Evolutionary conservation across 1,140 invertebrate species (phyloP).

Genomic region (Dinoponera quadriceps): DNA sequence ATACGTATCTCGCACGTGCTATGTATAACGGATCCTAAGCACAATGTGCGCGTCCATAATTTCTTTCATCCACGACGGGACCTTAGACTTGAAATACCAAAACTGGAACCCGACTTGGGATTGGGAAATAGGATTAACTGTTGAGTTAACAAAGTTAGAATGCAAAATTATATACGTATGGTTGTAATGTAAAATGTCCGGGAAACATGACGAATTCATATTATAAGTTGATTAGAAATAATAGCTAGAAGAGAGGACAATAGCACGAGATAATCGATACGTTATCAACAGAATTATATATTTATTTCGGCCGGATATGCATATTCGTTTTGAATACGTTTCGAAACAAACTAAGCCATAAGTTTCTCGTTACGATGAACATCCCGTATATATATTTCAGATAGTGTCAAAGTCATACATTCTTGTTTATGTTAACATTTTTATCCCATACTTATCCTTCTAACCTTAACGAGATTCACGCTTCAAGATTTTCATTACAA

Average conservation of each 20-base stretch:
- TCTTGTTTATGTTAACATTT: not conserved
- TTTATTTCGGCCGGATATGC: too few species aligned
- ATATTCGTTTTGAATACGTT: too few species aligned
- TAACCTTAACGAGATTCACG: constrained; percentile 2
- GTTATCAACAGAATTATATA: too few species aligned
- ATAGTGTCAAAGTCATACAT: too few species aligned
- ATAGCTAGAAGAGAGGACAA: too few species aligned
- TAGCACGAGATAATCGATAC: too few species aligned
- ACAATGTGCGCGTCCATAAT: constrained; percentile 4
- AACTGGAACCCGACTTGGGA: not conserved
- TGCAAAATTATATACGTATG: not conserved
- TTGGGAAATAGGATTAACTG: not conserved
- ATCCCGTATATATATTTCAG: too few species aligned
- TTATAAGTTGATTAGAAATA: too few species aligned
- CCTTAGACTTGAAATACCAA: not conserved
- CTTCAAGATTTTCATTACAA: not conserved
- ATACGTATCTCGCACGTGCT: not conserved
- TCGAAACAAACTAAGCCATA: too few species aligned
- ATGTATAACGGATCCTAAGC: constrained; percentile 33
- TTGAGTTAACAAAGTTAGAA: not conserved
- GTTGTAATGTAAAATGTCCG: too few species aligned
- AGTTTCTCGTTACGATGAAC: too few species aligned
- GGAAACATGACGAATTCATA: too few species aligned
- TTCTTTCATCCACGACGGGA: not conserved
- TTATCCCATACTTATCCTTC: not conserved